A percentile compares a stretch with the other conserved stretches of the same genome.
phyloP scores from a whole-genome alignment of 2,888 invertebrate species.

The Platycnemis pennipes region DNA sequence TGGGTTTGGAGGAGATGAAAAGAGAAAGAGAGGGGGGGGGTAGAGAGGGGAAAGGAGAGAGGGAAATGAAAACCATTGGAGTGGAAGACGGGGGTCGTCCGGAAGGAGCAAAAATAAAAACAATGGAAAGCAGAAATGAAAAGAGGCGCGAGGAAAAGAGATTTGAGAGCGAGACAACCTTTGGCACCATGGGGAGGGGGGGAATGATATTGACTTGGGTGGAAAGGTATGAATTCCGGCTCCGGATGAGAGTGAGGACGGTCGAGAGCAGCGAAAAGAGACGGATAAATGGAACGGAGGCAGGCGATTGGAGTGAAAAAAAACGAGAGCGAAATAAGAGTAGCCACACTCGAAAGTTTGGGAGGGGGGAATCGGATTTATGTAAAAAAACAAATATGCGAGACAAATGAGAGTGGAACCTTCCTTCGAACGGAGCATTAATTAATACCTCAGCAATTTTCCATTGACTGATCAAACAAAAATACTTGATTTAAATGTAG shows the following conservation, averaged over 20 bases:
- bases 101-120: no score
- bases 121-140: no score
- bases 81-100: no score
- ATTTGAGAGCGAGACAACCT: neutral
- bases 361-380: neutral
- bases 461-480: no score
- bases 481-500: no score
- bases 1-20: no score
- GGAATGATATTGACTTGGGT: neutral
- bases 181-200: neutral
- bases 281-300: neutral
- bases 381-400: neutral
- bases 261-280: neutral
- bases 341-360: no score
- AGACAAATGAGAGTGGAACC: neutral
- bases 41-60: no score
- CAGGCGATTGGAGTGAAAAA: neutral
- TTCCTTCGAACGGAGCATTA: neutral
- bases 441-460: no score
- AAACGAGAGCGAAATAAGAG: neutral
- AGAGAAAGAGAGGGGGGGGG: no score
- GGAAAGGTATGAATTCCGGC: neutral
- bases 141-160: neutral
- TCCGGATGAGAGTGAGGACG: neutral
- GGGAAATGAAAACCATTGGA: no score